Base-by-base conservation (phyloP, 2,797 vertebrate species). In the Allobates femoralis region DNA sequence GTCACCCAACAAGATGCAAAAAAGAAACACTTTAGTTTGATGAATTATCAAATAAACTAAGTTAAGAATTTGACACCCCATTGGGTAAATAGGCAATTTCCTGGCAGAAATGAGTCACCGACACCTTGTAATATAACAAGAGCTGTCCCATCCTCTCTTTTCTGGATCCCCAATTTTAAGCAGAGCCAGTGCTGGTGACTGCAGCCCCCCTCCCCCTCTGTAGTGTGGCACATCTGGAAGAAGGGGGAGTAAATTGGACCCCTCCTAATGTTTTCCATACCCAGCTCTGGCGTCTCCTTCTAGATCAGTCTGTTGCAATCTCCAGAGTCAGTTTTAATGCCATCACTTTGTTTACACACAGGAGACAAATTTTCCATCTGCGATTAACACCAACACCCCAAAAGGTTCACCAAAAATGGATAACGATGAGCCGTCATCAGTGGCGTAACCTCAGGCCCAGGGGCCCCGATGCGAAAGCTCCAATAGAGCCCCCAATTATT, bases 191-290 rank as follows among this genome's bases (percentile, higher is more conserved):
- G 1, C 32, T 32, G 0, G 32, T 77, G 85, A 82, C 67, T 26
- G 26, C 53, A 51, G 14, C 67, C 34, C 28, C 64, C 60, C 67
- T 7, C 64, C 55, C 71, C 69, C 55, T 67, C 81, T 28, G 32
- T 11, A 79, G 56, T 56, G 37, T 71, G 82, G 58, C 86, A 85
- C 86, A 88, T 88, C 82, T 88, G 86, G 86, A 80, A 80, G 66
- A 41, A 41, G 86, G 74, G 62, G 75, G 86, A 34, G 55, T 69
- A 32, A 87, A 87, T 66, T 88, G 69, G 50, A 85, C 77, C 86
- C 86, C 30, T n/a, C 78, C 76, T 88, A 88, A 88, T 88, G 83
- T 50, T 67, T 88, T 88, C 82, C 82, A 88, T 73, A 76, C 79
- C 32, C 67, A 32, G 46, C 64, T 88, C 86, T 85, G 77, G 77